Base-by-base conservation (phyloP, 2,888 invertebrate species). In the Drosophila parthenogenetica region DNA sequence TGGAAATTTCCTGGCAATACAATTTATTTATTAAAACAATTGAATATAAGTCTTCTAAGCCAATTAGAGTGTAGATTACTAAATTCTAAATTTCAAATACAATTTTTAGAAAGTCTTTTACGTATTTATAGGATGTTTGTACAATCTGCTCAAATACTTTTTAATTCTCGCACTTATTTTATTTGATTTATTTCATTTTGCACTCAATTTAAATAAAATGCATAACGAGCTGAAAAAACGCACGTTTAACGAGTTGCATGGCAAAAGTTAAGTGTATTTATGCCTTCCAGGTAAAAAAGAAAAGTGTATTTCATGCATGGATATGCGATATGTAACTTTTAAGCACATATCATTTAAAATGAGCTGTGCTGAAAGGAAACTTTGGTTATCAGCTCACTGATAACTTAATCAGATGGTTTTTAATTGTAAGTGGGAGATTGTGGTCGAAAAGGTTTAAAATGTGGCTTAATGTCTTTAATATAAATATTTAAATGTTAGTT, bases 221-320 rank as follows among this genome's bases (percentile, higher is more conserved):
- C 53, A 45, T 66, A 80, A 69, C 73, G 76, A 79, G 69, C 62
- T 67, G 62, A 68, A 76, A 79, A 72, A 72, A 69, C 69, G 62
- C 19, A 45, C 54, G 49, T 45, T 65, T 63, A 68, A 57, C 51
- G 59, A 53, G 40, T 54, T 43, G 54, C 43, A 45, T 19, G 39
- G 37, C 25, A 66, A 45, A 68, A 72, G 68, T 60, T 65, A 25
- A 54, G 42, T 40, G 55, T 53, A 51, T 70, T 29, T 46, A 48
- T 58, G 32, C 7, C 42, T 50, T 29, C 17, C 25, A 50, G 49
- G 42, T 45, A 54, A 43, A 35, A 35, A 35, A 35, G 35, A 35
- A 35, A 13, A 42, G 22, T 43, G 3, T 13, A 13, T 22, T 45
- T 25, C 11, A 22, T 13, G 46, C 11, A 11, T 35, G n/a, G 7